Evolutionary conservation across 2,888 invertebrate genomes (phyloP).

Genomic region (Panorpa germanica): DNA sequence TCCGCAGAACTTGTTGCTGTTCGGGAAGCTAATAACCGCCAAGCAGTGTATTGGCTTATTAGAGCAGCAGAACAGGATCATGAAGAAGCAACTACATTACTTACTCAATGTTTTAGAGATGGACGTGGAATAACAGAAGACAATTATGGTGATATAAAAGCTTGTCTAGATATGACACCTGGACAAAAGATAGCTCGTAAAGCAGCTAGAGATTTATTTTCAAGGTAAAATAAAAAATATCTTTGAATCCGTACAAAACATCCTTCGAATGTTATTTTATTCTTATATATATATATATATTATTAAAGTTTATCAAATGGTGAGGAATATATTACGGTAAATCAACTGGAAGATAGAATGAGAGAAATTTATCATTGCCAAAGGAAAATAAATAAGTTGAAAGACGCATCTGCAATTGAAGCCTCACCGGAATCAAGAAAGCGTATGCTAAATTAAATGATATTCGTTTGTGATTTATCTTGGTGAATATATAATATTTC

Average conservation of each 20-base stretch:
- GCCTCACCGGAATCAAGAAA: too few species aligned
- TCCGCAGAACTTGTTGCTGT: conserved; percentile 41
- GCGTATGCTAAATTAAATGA: too few species aligned
- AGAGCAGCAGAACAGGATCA: conserved; percentile 87
- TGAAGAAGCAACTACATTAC: conserved; percentile 62
- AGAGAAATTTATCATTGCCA: conserved; percentile 37
- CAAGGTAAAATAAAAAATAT: conserved; percentile 32
- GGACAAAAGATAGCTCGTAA: conserved; percentile 75
- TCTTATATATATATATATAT: not conserved
- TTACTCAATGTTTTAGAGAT: conserved; percentile 32
- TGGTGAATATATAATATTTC: conserved; percentile 1
- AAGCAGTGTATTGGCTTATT: conserved; percentile 81
- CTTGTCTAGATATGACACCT: conserved; percentile 66
- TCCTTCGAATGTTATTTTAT: conserved; percentile 3
- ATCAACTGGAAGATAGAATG: conserved; percentile 59
- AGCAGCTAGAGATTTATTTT: conserved; percentile 74
- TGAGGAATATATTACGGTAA: conserved; percentile 71
- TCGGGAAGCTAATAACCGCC: conserved; percentile 54
- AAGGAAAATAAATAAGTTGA: conserved; percentile 17
- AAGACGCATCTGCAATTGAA: conserved; percentile 15
- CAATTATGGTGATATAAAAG: conserved; percentile 50
- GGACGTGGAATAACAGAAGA: conserved; percentile 55
- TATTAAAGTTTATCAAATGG: conserved; percentile 55
- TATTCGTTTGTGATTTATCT: too few species aligned
- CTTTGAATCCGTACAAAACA: conserved; percentile 1